These are phyloP conservation scores for Calliopum simillimum DNA, from an alignment of 2,888 invertebrate species.

Conservation along the genomic window DNA sequence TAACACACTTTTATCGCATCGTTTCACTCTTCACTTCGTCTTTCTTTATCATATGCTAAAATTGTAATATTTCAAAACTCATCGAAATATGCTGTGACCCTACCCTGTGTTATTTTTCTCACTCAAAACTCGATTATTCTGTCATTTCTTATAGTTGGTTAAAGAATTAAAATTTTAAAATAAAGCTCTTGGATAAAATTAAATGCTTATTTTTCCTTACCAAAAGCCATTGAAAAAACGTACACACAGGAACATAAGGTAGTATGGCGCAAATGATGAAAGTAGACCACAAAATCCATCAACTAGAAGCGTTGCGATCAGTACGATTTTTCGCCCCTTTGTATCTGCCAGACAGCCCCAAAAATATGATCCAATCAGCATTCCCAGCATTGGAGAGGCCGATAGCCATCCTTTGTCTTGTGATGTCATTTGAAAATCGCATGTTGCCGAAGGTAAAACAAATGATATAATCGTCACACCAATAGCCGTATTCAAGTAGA, in stretches of 20 bases:
- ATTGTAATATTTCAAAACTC: too few relatives aligned
- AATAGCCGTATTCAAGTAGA: conserved; percentile 85
- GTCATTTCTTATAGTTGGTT: too few relatives aligned
- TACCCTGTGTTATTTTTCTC: too few relatives aligned
- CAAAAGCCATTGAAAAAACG: conserved; percentile 84
- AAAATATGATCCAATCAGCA: conserved; percentile 86
- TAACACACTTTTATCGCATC: too few relatives aligned
- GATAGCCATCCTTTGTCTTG: conserved; percentile 82
- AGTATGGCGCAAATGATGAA: conserved; percentile 80
- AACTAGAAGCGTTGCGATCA: conserved; percentile 79
- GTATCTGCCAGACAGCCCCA: conserved; percentile 88
- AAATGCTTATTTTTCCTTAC: conserved; percentile 70
- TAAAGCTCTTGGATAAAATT: neutral
- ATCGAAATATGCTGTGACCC: too few relatives aligned
- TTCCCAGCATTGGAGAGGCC: conserved; percentile 83
- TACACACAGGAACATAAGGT: conserved; percentile 78
- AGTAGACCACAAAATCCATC: conserved; percentile 79
- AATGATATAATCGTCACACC: conserved; percentile 85
- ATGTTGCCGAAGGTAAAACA: conserved; percentile 84
- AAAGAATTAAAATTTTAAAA: too few relatives aligned
- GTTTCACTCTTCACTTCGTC: too few relatives aligned
- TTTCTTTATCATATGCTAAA: too few relatives aligned
- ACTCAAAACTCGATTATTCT: too few relatives aligned
- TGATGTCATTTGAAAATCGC: conserved; percentile 84
- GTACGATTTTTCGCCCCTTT: conserved; percentile 80